Evolutionary conservation across 1,140 invertebrate species (phyloP), one percentile per base, ranked within the genome.

Genomic region (Nixonia krombeini): DNA sequence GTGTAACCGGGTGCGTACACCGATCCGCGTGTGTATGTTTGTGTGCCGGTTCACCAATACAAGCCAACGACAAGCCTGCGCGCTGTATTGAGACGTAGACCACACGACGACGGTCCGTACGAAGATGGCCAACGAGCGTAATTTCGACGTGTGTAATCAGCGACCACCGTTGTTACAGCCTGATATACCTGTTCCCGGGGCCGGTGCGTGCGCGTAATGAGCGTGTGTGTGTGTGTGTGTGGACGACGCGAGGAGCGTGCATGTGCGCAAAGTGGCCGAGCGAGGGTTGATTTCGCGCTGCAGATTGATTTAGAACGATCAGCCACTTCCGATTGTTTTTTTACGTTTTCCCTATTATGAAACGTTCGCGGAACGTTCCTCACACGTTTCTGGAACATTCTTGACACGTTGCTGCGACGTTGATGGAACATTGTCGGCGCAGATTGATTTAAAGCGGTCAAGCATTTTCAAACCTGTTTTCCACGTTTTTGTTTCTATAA

Each of bases 81-180:
- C 51, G 59, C 57, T 72, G 64, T 76, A 80, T 80, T 80, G 76
- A 80, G 78, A 78, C 75, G 78, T 79, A 78, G 72, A 79, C 72
- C 69, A 69, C 75, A 79, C 70, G 73, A 75, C 62, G 73, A 56
- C 57, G 62, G 45, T 38, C 52, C 56, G 29, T 33, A 53, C 55
- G 61, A 61, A 50, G 71, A 68, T 64, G 51, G 58, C 52, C 57
- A 68, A 26, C 52, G 57, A 53, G 67, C 74, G 75, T 76, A 76
- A 78, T 78, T 80, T 80, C 70, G 69, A 73, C 70, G 65, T 70
- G 68, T 76, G 74, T 78, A 79, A 79, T 79, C 75, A 79, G 73
- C 75, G 65, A 72, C 65, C 73, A 75, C 71, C 64, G 69, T 70
- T 74, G 69, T 72, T 71, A 70, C 68, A 58, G 58, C 49, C 55